phyloP scores from a whole-genome alignment of 2,888 invertebrate genomes.

The Athalia cordata region DNA sequence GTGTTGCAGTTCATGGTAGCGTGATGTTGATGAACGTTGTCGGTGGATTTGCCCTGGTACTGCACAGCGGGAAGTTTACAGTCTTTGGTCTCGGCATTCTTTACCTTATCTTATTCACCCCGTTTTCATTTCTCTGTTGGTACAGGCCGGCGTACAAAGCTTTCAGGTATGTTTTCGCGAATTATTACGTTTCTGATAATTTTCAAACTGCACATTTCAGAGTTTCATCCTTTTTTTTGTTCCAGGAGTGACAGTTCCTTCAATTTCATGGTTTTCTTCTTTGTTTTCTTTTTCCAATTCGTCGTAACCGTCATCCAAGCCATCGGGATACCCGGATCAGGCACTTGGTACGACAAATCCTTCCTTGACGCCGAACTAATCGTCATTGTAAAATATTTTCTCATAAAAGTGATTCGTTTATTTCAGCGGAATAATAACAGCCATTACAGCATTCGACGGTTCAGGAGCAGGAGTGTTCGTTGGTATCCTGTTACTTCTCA shows the following conservation, averaged over 20 bases:
- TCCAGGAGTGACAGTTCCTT: slow-evolving; percentile 97
- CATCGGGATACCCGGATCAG: slow-evolving; percentile 88
- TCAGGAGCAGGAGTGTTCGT: slow-evolving; percentile 79
- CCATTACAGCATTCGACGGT: slow-evolving; percentile 79
- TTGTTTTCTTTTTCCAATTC: slow-evolving; percentile 97
- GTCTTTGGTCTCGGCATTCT: slow-evolving; percentile 93
- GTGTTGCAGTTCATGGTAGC: slow-evolving; percentile 87
- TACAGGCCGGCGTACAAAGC: slow-evolving; percentile 99
- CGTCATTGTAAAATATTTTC: slow-evolving; percentile 29
- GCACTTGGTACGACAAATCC: slow-evolving; percentile 83
- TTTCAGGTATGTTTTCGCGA: slow-evolving; percentile 79
- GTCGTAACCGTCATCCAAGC: slow-evolving; percentile 91
- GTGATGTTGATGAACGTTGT: slow-evolving; percentile 90
- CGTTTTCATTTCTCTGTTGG: slow-evolving; percentile 99
- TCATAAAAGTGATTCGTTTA: slow-evolving; percentile 45
- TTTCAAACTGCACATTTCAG: slow-evolving; percentile 17
- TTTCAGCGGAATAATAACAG: slow-evolving; percentile 86
- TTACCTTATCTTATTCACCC: slow-evolving; percentile 93
- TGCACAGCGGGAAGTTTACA: slow-evolving; percentile 78
- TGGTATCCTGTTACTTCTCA: slow-evolving; percentile 86
- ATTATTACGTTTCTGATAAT: slow-evolving; percentile 19
- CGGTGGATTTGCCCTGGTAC: slow-evolving; percentile 87
- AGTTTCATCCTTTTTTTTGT: slow-evolving; percentile 51
- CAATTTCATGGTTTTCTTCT: slow-evolving; percentile 99
- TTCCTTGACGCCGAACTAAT: slow-evolving; percentile 46